Evolutionary conservation across 2,113 vertebrate genomes (phyloP).

Genomic region (human (Homo sapiens)): DNA sequence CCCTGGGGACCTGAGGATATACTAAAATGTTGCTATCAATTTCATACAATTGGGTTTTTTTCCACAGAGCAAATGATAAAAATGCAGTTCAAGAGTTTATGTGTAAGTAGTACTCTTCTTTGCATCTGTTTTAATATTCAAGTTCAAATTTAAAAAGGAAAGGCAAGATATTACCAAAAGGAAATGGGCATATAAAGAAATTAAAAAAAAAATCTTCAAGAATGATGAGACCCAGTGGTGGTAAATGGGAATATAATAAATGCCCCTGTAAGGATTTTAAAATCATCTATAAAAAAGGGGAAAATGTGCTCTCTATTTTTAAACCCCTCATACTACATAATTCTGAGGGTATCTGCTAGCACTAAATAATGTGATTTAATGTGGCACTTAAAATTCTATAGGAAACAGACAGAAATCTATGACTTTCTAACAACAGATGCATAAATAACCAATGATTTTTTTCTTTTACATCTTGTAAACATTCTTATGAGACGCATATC

Average conservation of each 20-base stretch:
- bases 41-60: slow-evolving; percentile 78
- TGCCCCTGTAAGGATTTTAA: slow-evolving; percentile 64
- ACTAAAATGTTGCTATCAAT: slow-evolving; percentile 82
- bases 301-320: slow-evolving; percentile 62
- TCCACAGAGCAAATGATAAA: slow-evolving; percentile 80
- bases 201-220: slow-evolving; percentile 59
- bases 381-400: slow-evolving; percentile 70
- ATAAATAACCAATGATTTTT: slow-evolving; percentile 60
- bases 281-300: slow-evolving; percentile 64
- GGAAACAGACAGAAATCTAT: slow-evolving; percentile 70
- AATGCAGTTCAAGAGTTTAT: slow-evolving; percentile 82
- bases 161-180: slow-evolving; percentile 66
- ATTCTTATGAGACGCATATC: slow-evolving; percentile 3
- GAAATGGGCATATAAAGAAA: slow-evolving; percentile 72
- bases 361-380: slow-evolving; percentile 73
- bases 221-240: slow-evolving; percentile 58
- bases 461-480: slow-evolving; percentile 34
- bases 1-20: slow-evolving; percentile 73
- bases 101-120: slow-evolving; percentile 74
- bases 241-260: slow-evolving; percentile 70
- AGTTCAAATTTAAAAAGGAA: slow-evolving; percentile 71
- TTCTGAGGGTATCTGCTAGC: slow-evolving; percentile 60
- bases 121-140: slow-evolving; percentile 79
- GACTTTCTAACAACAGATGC: slow-evolving; percentile 57
- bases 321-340: slow-evolving; percentile 61